Evolutionary conservation across 2,113 vertebrate genomes (phyloP).

Genomic region (Zapornia atra): DNA sequence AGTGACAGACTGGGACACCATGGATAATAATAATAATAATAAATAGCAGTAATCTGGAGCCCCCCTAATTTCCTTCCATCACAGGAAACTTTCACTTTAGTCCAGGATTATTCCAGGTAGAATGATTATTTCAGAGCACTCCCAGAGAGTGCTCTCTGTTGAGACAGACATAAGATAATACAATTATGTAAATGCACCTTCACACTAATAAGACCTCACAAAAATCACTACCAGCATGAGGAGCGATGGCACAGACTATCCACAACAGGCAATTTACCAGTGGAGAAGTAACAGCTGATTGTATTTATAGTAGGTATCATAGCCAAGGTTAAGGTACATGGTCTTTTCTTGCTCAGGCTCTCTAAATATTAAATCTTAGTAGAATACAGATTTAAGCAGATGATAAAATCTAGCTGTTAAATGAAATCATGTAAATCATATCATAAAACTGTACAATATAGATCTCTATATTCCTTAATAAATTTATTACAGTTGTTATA

Average conservation of each 20-base stretch:
- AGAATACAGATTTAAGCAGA: not conserved
- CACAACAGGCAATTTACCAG: not conserved
- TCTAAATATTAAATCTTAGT: not conserved
- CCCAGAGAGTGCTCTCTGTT: no score
- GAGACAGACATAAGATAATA: not conserved
- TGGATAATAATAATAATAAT: not conserved
- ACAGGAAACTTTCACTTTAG: not conserved
- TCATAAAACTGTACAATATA: not conserved
- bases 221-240: not conserved
- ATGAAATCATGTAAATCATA: not conserved
- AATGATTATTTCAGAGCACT: not conserved
- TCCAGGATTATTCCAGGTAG: not conserved
- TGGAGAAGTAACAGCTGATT: not conserved
- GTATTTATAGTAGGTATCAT: not conserved
- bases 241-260: not conserved
- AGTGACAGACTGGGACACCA: not conserved
- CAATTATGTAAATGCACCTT: not conserved
- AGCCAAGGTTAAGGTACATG: not conserved
- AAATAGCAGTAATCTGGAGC: not conserved
- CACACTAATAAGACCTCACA: not conserved
- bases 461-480: not conserved
- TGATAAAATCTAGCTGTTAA: not conserved
- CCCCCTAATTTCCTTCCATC: not conserved
- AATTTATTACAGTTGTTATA: not conserved
- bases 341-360: not conserved